phyloP scores from a whole-genome alignment of 2,888 invertebrate genomes.

The Rhogogaster chlorosoma region DNA sequence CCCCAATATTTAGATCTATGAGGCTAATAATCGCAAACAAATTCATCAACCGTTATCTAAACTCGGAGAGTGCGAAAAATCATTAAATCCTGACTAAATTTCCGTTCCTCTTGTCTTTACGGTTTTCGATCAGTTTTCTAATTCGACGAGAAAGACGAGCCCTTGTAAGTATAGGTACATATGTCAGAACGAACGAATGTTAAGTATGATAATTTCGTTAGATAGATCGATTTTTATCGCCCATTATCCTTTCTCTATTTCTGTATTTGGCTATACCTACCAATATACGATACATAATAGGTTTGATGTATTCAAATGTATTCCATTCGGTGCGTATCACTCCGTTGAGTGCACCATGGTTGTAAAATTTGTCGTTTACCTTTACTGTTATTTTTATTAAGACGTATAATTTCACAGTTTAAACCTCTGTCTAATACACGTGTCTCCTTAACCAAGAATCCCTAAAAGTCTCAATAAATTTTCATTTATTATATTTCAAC shows the following conservation, averaged over 20 bases:
- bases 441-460: constrained; percentile 16
- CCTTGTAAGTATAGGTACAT: not conserved
- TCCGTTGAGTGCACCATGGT: not conserved
- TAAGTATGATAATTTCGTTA: not conserved
- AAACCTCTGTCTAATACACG: constrained; percentile 11
- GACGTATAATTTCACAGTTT: constrained; percentile 42
- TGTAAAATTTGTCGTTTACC: constrained; percentile 43
- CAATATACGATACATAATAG: not conserved
- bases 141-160: not conserved
- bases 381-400: constrained; percentile 45
- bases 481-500: constrained; percentile 3
- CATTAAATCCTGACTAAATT: not conserved
- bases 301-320: constrained; percentile 43
- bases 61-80: too few species aligned
- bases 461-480: constrained; percentile 38
- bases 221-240: constrained; percentile 29
- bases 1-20: too few species aligned
- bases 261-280: not conserved
- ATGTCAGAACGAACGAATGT: not conserved
- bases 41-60: not conserved
- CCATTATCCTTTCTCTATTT: constrained; percentile 23
- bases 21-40: not conserved
- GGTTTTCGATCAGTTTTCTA: not conserved
- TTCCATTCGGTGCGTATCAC: constrained; percentile 21
- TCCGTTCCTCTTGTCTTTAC: too few species aligned